Evolutionary conservation across 2,888 invertebrate genomes (phyloP).

Genomic region (Chrysomela aeneicollis): DNA sequence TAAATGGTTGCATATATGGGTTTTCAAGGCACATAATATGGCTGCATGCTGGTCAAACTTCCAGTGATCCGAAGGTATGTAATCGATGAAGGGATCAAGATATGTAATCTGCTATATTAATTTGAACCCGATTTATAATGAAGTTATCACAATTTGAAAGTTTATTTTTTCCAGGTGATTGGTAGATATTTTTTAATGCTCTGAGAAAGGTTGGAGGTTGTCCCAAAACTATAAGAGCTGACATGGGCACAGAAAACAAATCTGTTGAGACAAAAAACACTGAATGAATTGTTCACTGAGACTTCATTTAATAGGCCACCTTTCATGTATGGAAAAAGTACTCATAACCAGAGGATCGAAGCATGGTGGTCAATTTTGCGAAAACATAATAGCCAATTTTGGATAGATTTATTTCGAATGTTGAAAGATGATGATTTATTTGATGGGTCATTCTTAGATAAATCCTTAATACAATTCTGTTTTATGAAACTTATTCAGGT

Average conservation of each 20-base stretch:
- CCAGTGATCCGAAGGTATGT: slow-evolving; percentile 24
- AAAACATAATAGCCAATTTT: slow-evolving; percentile 24
- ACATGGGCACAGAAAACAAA: slow-evolving; percentile 17
- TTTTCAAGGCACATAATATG: slow-evolving; percentile 32
- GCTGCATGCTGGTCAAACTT: slow-evolving; percentile 22
- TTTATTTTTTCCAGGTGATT: slow-evolving; percentile 17
- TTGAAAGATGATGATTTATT: slow-evolving; percentile 27
- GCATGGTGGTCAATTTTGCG: slow-evolving; percentile 26
- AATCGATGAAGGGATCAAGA: background rate
- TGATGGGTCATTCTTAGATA: slow-evolving; percentile 25
- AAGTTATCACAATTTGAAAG: background rate
- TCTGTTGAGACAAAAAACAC: slow-evolving; percentile 13
- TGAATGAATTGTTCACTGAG: background rate
- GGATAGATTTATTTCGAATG: slow-evolving; percentile 26
- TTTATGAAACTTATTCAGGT: slow-evolving; percentile 15
- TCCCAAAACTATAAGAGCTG: slow-evolving; percentile 13
- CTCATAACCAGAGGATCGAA: slow-evolving; percentile 24
- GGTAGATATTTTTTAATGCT: slow-evolving; percentile 19
- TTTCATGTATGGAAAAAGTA: slow-evolving; percentile 27
- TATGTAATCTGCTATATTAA: background rate
- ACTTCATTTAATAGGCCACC: slow-evolving; percentile 7
- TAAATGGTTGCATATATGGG: slow-evolving; percentile 32
- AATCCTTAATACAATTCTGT: slow-evolving; percentile 29
- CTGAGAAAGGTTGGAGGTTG: slow-evolving; percentile 5
- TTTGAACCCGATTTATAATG: slow-evolving; percentile 2